Evolutionary conservation across 2,797 vertebrate species (phyloP).

Genomic region (Buceros bicornis): DNA sequence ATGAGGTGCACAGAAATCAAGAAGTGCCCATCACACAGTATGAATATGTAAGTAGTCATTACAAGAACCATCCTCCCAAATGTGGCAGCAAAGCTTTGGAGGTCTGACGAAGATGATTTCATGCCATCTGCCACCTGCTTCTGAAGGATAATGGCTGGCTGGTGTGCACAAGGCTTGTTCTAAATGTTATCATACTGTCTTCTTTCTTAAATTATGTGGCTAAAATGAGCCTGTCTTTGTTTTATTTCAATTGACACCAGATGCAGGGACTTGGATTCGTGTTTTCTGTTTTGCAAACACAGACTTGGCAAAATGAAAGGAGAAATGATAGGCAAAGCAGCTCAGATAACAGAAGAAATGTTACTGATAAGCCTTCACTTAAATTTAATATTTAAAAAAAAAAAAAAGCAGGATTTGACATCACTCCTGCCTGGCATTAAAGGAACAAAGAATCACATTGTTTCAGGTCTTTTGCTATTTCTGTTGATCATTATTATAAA

Average conservation of each 20-base stretch:
- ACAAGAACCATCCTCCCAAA: constrained; percentile 71
- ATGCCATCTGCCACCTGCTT: constrained; percentile 79
- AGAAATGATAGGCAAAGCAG: not conserved
- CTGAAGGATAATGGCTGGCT: constrained; percentile 78
- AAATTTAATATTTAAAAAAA: not conserved
- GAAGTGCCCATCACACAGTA: constrained; percentile 69
- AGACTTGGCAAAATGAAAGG: constrained; percentile 20
- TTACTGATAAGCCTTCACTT: not conserved
- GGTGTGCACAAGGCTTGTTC: constrained; percentile 65
- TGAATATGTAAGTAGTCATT: constrained; percentile 74
- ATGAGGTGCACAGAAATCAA: constrained; percentile 50
- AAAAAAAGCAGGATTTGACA: not conserved
- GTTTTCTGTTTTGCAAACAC: constrained; percentile 62
- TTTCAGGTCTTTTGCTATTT: not conserved
- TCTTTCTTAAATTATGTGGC: constrained; percentile 78
- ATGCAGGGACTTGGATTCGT: constrained; percentile 56
- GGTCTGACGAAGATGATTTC: constrained; percentile 75
- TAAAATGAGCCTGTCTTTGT: constrained; percentile 74
- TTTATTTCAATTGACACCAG: constrained; percentile 76
- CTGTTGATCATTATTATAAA: not conserved
- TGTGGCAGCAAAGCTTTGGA: constrained; percentile 66
- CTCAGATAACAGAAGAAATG: not conserved
- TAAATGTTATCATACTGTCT: constrained; percentile 72
- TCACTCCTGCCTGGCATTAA: not conserved
- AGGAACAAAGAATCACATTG: not conserved